Conservation (phyloP, 2,797 vertebrate species). For the Meda fulgida region DNA sequence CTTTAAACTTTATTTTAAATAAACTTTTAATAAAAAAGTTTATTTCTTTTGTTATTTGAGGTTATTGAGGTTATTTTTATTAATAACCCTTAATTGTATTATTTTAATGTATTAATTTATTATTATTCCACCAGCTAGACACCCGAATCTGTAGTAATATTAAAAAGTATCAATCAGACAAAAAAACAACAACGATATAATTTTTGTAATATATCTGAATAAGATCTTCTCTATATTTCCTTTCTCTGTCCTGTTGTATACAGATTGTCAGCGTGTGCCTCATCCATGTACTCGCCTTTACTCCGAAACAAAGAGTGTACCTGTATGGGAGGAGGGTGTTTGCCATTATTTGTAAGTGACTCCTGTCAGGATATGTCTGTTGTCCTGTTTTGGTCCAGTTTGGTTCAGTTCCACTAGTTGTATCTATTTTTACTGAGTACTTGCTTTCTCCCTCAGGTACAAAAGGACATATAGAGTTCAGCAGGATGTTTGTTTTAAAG, state of each 20-base stretch:
- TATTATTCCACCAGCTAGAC: background rate
- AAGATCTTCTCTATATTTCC: background rate
- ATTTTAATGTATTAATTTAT: no score
- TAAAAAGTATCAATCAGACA: background rate
- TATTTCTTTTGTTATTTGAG: background rate
- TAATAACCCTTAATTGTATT: background rate
- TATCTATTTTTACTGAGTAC: background rate
- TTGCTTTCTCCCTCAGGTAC: constrained; percentile 80
- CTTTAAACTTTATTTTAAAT: background rate
- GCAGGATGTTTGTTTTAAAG: constrained; percentile 91
- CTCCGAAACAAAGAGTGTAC: constrained; percentile 93
- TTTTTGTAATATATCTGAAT: background rate
- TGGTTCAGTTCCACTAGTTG: background rate
- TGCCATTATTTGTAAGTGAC: constrained; percentile 93
- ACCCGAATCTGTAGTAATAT: background rate
- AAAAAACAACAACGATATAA: background rate
- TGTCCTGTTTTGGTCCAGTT: background rate
- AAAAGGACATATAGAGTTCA: constrained; percentile 91
- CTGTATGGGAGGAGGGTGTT: constrained; percentile 90
- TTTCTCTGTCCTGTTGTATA: constrained; percentile 65
- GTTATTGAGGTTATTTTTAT: background rate
- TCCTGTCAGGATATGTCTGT: background rate
- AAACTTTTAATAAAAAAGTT: background rate
- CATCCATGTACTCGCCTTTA: constrained; percentile 92
- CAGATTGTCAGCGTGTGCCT: constrained; percentile 91